Percentiles rank a stretch among this genome's conserved stretches.
phyloP scores from a whole-genome alignment of 2,888 invertebrate species.

The Cephus pulcher region DNA sequence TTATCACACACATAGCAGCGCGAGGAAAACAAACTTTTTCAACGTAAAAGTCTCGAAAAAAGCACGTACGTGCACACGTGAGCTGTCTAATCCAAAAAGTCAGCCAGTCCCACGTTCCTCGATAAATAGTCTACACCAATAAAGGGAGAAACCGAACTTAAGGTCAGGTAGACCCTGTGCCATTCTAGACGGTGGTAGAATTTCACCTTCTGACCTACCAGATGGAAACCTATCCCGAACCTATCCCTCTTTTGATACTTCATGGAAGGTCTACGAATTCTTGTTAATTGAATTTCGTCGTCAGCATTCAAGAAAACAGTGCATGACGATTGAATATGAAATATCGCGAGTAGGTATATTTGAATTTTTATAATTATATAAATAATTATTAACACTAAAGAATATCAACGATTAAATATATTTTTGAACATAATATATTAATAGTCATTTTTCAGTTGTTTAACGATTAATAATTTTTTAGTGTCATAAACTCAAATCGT shows the following conservation, averaged over 20 bases:
- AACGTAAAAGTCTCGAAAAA: not conserved
- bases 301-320: not conserved
- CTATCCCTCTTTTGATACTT: not conserved
- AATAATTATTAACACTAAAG: not conserved
- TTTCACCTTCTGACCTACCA: not conserved
- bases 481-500: not conserved
- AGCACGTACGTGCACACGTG: not conserved
- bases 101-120: not conserved
- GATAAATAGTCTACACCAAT: not conserved
- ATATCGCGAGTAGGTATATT: too few species aligned
- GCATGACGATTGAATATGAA: not conserved
- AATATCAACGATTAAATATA: not conserved
- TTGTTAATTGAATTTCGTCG: constrained; percentile 40
- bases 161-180: not conserved
- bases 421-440: not conserved
- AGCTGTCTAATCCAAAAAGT: not conserved
- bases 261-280: constrained; percentile 26
- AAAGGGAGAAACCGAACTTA: not conserved
- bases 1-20: not conserved
- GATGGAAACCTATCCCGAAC: not conserved
- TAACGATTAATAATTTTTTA: not conserved
- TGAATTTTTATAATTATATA: not conserved
- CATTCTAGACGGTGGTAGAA: not conserved
- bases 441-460: not conserved
- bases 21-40: not conserved